Base-by-base conservation (phyloP, 2,113 vertebrate species). In the Malurus alboscapulatus region DNA sequence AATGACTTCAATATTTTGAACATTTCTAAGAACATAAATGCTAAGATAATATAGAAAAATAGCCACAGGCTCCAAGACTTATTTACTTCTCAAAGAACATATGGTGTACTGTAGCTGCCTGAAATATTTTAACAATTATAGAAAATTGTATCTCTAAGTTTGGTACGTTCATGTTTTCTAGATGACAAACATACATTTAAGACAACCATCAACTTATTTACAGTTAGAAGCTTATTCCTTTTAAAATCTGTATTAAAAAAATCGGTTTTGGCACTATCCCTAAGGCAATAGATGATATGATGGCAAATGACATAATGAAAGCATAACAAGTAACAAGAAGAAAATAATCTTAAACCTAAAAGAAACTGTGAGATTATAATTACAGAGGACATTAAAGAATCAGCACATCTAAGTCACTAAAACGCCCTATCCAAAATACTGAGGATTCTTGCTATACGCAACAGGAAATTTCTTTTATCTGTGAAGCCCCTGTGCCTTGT, bases 141-240 rank as follows among this genome's bases (percentile, higher is more conserved):
- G 94, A 97, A 97, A 97, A 96, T 45, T 86, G 17, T 95, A 93
- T 95, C 92, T 97, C 95, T 88, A 97, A 96, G 93, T 95, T 96
- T 92, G 94, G 93, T 97, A 95, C 16, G 14, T 92, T 93, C 2
- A 10, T 96, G 82, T 93, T 91, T 93, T 87, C 88, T 92, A 90
- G 87, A 65, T 91, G 94, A 97, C 79, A 96, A 97, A 97, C 83
- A 96, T 66, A 96, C 82, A 97, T 92, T 97, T 88, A 94, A 91
- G 80, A 96, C 84, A 96, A 77, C 87, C 81, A 97, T 40, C 57
- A 96, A 95, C 84, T 92, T 97, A 97, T 94, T 97, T 97, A 97
- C 97, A 98, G 96, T 96, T 92, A 96, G 57, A 97, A 97, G 94
- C 88, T 73, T 94, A 90, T 84, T 77, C 8, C 81, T 96, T 97